Percentiles rank a stretch among this genome's conserved stretches.
phyloP scores from a whole-genome alignment of 2,113 vertebrate genomes.

The Siniperca knerii region DNA sequence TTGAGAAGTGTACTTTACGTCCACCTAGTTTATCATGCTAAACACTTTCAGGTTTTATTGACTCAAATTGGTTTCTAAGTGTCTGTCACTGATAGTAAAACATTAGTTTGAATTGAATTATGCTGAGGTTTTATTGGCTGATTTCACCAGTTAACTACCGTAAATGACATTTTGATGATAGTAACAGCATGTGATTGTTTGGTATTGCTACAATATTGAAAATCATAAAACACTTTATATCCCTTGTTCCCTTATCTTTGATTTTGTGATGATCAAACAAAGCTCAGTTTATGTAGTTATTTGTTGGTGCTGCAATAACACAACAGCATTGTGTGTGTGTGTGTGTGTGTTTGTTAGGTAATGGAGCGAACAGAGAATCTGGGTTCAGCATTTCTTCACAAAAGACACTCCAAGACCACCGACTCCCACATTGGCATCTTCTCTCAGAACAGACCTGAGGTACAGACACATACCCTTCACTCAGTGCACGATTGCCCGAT shows the following conservation, averaged over 20 bases:
- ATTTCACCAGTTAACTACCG: background rate
- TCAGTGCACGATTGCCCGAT: background rate
- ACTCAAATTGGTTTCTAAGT: background rate
- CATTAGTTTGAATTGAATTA: background rate
- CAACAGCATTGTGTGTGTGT: background rate
- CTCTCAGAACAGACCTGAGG: slow-evolving; percentile 95
- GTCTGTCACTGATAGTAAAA: background rate
- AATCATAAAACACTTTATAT: background rate
- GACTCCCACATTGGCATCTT: slow-evolving; percentile 91
- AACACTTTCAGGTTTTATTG: background rate
- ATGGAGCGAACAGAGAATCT: slow-evolving; percentile 86
- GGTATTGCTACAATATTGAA: background rate
- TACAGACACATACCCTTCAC: slow-evolving; percentile 43
- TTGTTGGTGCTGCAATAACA: background rate
- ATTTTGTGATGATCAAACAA: background rate
- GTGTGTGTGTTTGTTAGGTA: slow-evolving; percentile 78
- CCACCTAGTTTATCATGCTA: background rate
- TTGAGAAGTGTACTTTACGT: background rate
- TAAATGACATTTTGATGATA: background rate
- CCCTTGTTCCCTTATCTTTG: background rate
- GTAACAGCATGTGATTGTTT: background rate
- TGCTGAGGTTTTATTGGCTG: background rate
- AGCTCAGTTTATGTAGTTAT: background rate
- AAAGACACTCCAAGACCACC: slow-evolving; percentile 85
- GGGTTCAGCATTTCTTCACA: slow-evolving; percentile 91